A percentile compares a stretch with the other conserved stretches of the same genome.
These are phyloP conservation scores for Aproaerema taeniolella DNA, from an alignment of 2,888 invertebrate genomes.

Conservation along the genomic window DNA sequence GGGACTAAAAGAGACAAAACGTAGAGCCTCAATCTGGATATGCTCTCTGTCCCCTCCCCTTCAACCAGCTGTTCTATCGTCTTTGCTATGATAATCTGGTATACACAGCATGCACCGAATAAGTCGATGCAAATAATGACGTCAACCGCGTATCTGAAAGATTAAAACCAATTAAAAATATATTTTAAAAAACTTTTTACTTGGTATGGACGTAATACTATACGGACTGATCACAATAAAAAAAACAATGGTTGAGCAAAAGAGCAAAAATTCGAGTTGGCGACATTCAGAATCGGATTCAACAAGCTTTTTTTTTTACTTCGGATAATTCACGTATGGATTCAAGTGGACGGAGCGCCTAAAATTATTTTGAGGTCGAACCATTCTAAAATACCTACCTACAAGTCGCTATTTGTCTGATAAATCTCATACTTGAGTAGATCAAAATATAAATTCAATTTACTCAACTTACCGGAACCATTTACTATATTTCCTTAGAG, in stretches of 20 bases:
- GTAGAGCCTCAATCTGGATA: constrained; percentile 47
- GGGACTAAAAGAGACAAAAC: constrained; percentile 49
- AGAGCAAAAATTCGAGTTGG: background rate
- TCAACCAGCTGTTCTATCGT: constrained; percentile 53
- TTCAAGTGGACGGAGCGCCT: background rate
- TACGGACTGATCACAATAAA: too few relatives aligned
- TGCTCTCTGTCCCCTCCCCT: constrained; percentile 25
- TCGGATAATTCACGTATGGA: background rate
- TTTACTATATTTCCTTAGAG: constrained; percentile 52
- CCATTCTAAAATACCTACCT: background rate
- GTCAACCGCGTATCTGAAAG: constrained; percentile 53
- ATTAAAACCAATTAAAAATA: background rate
- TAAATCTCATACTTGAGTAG: background rate
- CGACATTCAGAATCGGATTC: background rate
- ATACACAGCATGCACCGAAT: constrained; percentile 65
- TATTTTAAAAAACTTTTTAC: too few relatives aligned
- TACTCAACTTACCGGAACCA: constrained; percentile 46
- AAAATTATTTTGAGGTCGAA: background rate
- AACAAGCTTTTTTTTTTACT: background rate
- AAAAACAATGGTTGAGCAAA: too few relatives aligned
- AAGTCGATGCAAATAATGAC: constrained; percentile 56
- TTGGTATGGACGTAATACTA: too few relatives aligned
- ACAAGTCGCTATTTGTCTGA: background rate
- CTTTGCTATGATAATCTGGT: constrained; percentile 65
- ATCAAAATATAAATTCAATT: background rate